phyloP scores from a whole-genome alignment of 1,140 invertebrate genomes.

The Dreissena rostriformis region DNA sequence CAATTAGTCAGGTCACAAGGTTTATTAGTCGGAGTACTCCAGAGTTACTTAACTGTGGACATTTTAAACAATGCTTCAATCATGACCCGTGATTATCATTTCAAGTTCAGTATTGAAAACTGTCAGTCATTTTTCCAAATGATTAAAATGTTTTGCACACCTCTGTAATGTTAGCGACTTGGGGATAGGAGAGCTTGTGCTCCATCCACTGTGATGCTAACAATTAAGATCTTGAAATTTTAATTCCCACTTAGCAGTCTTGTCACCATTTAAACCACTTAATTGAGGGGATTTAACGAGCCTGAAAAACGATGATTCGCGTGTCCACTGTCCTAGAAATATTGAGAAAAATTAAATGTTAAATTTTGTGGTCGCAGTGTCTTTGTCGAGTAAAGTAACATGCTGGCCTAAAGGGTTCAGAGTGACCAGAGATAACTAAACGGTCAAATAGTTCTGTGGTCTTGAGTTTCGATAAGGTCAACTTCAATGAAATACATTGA shows the following conservation, averaged over 20 bases:
- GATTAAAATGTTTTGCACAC: background rate
- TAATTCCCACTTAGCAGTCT: conserved; percentile 27
- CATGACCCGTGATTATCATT: conserved; percentile 6
- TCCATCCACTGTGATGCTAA: background rate
- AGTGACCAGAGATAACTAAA: conserved; percentile 52
- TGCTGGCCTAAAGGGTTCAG: conserved; percentile 11
- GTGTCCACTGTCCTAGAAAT: conserved; percentile 5
- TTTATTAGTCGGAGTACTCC: conserved; percentile 27
- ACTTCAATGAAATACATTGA: conserved; percentile 52
- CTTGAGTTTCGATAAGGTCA: conserved; percentile 38
- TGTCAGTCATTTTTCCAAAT: background rate
- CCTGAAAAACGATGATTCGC: background rate
- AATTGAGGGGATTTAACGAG: conserved; percentile 41
- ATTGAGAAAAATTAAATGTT: conserved; percentile 20
- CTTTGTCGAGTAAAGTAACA: conserved; percentile 5
- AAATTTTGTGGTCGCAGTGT: background rate
- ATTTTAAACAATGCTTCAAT: conserved; percentile 24
- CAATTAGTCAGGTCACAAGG: conserved; percentile 10
- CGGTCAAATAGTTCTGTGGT: conserved; percentile 17
- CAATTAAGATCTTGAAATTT: conserved; percentile 40
- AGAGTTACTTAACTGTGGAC: background rate
- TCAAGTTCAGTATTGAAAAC: conserved; percentile 4
- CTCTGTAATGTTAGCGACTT: background rate
- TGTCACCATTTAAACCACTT: conserved; percentile 27
- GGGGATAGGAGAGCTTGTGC: too few species aligned